Conservation (phyloP, 2,113 vertebrate genomes). For the Progne subis region DNA sequence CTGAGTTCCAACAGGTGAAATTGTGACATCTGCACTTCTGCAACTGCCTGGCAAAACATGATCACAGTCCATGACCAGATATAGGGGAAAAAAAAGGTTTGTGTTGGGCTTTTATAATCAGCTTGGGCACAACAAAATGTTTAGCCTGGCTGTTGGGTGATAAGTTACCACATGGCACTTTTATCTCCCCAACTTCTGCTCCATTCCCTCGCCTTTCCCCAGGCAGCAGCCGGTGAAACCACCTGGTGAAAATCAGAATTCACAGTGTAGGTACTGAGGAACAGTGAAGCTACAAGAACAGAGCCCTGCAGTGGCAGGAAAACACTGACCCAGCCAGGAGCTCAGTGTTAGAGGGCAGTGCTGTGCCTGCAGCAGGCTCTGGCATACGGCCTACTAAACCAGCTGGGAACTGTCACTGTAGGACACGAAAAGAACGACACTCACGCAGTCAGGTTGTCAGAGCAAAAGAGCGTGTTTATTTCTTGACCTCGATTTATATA, state of each 20-base stretch:
- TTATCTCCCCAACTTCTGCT: neutral
- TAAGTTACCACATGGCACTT: neutral
- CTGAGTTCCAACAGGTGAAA: neutral
- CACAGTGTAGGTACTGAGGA: neutral
- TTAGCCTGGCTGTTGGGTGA: neutral
- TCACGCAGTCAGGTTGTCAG: too few species aligned
- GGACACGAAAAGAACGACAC: too few species aligned
- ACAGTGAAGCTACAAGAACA: fast-evolving
- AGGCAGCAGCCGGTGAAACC: neutral
- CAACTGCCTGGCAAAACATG: neutral
- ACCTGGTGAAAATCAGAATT: neutral
- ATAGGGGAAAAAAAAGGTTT: fast-evolving
- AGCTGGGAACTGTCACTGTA: neutral
- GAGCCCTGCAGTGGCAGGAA: neutral
- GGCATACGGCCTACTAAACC: neutral
- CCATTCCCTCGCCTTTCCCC: neutral
- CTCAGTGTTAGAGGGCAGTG: fast-evolving
- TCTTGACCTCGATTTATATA: too few species aligned
- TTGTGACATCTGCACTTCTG: neutral
- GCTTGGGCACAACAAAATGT: neutral
- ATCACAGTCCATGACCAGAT: neutral
- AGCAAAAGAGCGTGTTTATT: too few species aligned
- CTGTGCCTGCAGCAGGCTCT: neutral
- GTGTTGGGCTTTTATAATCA: neutral
- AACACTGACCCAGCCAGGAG: fast-evolving